Conservation (phyloP, 1,140 invertebrate species). For the Camponotus vicinus region DNA sequence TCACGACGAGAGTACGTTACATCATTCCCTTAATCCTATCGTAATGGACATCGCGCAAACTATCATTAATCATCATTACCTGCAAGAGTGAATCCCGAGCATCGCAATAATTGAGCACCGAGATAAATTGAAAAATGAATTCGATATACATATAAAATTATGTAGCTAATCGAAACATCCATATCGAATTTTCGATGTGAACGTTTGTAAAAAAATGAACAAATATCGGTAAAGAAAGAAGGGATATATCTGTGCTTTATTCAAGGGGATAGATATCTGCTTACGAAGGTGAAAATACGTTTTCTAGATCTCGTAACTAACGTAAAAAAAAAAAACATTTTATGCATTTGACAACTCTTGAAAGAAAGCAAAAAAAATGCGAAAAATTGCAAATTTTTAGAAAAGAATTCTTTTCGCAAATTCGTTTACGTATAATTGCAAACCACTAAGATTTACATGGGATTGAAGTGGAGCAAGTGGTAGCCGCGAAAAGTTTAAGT, state of each 20-base stretch:
- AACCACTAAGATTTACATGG: background rate
- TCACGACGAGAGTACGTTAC: background rate
- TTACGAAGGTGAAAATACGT: background rate
- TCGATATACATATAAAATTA: background rate
- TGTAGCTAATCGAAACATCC: background rate
- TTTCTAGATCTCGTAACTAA: background rate
- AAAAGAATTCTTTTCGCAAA: background rate
- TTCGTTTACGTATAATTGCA: background rate
- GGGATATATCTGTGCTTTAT: too few relatives aligned
- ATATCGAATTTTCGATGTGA: too few relatives aligned
- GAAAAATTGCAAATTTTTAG: background rate
- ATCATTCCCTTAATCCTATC: constrained; percentile 14
- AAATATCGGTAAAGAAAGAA: background rate
- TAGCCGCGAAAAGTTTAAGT: background rate
- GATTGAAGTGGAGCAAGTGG: background rate
- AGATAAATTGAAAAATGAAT: background rate
- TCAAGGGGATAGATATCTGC: too few relatives aligned
- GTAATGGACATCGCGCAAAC: constrained; percentile 11
- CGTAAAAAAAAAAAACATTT: background rate
- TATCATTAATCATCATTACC: constrained; percentile 34
- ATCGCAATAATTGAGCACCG: background rate
- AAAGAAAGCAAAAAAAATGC: background rate
- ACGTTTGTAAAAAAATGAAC: too few relatives aligned
- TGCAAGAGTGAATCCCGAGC: background rate
- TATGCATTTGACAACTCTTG: background rate